Evolutionary conservation across 1,140 invertebrate genomes (phyloP).

Genomic region (Meloidogyne chitwoodi): DNA sequence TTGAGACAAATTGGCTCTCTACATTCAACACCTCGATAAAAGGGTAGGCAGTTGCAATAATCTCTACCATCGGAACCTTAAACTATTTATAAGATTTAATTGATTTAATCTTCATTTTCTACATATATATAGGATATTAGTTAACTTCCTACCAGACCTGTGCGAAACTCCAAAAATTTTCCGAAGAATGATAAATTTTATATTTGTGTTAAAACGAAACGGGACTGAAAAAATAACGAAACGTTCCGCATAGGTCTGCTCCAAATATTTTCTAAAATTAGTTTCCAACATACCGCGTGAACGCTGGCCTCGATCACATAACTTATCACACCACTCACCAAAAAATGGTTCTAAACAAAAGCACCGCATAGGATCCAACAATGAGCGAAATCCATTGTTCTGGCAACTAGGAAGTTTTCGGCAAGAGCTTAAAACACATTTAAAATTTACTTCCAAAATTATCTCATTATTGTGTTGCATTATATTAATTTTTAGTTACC

Average conservation of each 20-base stretch:
- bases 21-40: conserved; percentile 57
- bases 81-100: background rate
- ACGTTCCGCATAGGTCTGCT: too few species aligned
- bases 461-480: too few species aligned
- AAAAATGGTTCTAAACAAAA: conserved; percentile 55
- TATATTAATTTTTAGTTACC: too few species aligned
- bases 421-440: conserved; percentile 15
- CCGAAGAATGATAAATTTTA: too few species aligned
- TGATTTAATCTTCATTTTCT: too few species aligned
- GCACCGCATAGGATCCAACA: conserved; percentile 36
- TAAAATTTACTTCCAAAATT: background rate
- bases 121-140: conserved; percentile 11
- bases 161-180: too few species aligned
- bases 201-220: too few species aligned
- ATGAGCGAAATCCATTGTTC: conserved; percentile 50
- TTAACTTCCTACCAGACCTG: too few species aligned
- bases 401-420: conserved; percentile 48
- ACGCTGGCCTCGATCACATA: conserved; percentile 55
- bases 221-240: too few species aligned
- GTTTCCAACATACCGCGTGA: conserved; percentile 25
- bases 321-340: conserved; percentile 55
- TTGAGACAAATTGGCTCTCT: conserved; percentile 57
- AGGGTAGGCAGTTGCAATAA: conserved; percentile 55
- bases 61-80: conserved; percentile 34
- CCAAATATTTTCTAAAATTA: background rate